Base-by-base conservation (phyloP, 1,140 invertebrate species). In the Formica exsecta region DNA sequence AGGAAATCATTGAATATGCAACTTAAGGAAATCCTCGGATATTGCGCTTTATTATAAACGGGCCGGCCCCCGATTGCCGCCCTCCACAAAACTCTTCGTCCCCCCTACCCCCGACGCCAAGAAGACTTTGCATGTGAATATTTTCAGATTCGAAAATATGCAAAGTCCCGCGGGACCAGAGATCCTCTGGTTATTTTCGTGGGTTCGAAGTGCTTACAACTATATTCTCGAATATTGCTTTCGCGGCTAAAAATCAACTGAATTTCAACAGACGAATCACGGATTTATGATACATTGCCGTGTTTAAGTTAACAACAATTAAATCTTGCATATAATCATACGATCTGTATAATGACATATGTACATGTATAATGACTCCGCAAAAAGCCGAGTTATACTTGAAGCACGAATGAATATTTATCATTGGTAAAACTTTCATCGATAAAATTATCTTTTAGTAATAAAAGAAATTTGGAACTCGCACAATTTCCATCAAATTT, bases 1-100 rank as follows among this genome's bases (percentile, higher is more conserved):
- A 96, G 96, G 96, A 96, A 96, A 96, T 96, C 96, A 96, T 96
- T 96, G 96, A 96, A 95, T 96, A 96, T 96, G 96, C 96, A 96
- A 96, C 94, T 94, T 94, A 95, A 94, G 93, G 87, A 94, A 95
- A 95, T 95, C 94, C 94, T 95, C 94, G 96, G 95, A 96, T 96
- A 96, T 96, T 96, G 93, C 95, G 93, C 95, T 95, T 95, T 95
- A 95, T 95, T 95, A 94, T 94, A 93, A 95, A 94, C 93, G 93
- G 91, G 88, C 83, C 90, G 64, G 75, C 38, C 87, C 75, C 70
- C 25, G 41, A 64, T 76, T n/a, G 16, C 71, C 44, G 22, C 51
- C 65, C 66, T 38, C 25, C 64, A 38, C 70, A 11, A 81, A 65
- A 74, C 65, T 79, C 86, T 73, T 29, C 80, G 16, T 16, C 9